These are phyloP conservation scores for Xenopus petersii DNA, from an alignment of 2,797 vertebrate genomes.

Conservation along the genomic window DNA sequence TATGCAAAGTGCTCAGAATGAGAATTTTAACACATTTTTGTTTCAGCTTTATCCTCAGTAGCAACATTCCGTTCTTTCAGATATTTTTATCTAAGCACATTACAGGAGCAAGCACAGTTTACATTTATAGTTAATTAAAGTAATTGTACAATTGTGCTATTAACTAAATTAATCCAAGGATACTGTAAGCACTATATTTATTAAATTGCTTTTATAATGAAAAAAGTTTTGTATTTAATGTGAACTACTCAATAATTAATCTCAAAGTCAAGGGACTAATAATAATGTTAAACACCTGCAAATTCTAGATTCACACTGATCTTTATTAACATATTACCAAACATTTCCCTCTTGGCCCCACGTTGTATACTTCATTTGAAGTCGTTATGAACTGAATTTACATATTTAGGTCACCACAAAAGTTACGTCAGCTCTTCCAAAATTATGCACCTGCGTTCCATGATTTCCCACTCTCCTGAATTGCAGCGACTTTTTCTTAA, in stretches of 20 bases:
- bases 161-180: constrained; percentile 12
- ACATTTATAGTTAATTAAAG: constrained; percentile 6
- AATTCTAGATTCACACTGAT: neutral
- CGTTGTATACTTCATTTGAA: too few relatives aligned
- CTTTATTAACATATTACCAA: neutral
- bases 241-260: constrained; percentile 9
- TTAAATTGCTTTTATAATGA: constrained; percentile 22
- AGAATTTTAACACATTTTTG: too few relatives aligned
- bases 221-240: constrained; percentile 6
- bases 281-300: constrained; percentile 10
- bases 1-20: too few relatives aligned
- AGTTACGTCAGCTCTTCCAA: too few relatives aligned
- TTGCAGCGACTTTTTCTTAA: too few relatives aligned
- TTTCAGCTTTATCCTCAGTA: too few relatives aligned
- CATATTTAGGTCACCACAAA: too few relatives aligned
- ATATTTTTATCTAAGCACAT: neutral
- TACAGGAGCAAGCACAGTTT: neutral
- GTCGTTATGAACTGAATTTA: too few relatives aligned
- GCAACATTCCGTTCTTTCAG: neutral
- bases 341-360: too few relatives aligned
- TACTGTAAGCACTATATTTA: constrained; percentile 13
- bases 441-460: too few relatives aligned
- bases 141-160: constrained; percentile 6
- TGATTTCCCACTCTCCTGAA: too few relatives aligned
- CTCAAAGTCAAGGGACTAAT: constrained; percentile 17